Evolutionary conservation across 2,888 invertebrate genomes (phyloP).

Genomic region (Trachelus iudaicus): DNA sequence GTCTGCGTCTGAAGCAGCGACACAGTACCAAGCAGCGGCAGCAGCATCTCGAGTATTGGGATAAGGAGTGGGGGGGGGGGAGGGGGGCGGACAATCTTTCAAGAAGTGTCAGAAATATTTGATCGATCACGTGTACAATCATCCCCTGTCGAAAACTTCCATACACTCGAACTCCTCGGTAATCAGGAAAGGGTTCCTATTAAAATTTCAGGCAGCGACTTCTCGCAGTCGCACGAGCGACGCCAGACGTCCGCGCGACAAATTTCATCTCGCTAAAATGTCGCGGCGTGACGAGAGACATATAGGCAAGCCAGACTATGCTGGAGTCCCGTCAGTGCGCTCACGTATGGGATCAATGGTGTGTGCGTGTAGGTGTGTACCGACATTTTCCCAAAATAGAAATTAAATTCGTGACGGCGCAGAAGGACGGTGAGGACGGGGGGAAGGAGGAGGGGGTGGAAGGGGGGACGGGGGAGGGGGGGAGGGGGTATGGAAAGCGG

Average conservation of each 20-base stretch:
- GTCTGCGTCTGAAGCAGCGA: not conserved
- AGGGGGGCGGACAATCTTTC: not conserved
- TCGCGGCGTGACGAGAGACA: not conserved
- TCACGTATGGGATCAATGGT: not conserved
- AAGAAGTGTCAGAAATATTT: not conserved
- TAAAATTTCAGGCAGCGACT: not conserved
- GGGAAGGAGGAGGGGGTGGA: slow-evolving; percentile 31
- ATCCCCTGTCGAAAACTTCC: not conserved
- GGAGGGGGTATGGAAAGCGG: slow-evolving; percentile 28
- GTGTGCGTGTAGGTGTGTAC: slow-evolving; percentile 14
- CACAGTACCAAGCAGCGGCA: not conserved
- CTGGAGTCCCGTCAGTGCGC: not conserved
- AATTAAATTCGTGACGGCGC: slow-evolving; percentile 36
- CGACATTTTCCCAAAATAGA: slow-evolving; percentile 38
- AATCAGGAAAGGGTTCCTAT: not conserved
- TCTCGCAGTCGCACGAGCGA: slow-evolving; percentile 2
- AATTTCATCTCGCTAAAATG: slow-evolving; percentile 20
- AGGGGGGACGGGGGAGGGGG: slow-evolving; percentile 13
- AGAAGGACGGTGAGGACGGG: not conserved
- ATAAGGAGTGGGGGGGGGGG: fast-evolving
- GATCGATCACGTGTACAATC: not conserved
- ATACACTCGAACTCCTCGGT: not conserved
- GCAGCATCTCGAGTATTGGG: not conserved
- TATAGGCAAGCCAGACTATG: not conserved
- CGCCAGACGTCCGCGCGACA: slow-evolving; percentile 24